These are phyloP conservation scores for Neomonachus schauinslandi DNA, from an alignment of 2,113 vertebrate genomes.

Conservation along the genomic window DNA sequence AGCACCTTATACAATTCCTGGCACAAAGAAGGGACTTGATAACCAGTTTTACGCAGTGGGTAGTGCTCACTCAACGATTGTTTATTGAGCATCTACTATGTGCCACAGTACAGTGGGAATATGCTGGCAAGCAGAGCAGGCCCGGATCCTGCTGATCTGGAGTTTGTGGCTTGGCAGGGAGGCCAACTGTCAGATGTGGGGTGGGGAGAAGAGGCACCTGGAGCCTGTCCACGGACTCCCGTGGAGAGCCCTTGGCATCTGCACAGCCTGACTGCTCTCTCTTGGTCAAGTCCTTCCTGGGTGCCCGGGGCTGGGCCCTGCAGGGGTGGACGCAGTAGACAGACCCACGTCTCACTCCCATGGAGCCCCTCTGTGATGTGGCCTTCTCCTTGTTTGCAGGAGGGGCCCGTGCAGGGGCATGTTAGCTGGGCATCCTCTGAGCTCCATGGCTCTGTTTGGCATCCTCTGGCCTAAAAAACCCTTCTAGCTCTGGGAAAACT, in stretches of 20 bases:
- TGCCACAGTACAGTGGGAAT: not conserved
- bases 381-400: not conserved
- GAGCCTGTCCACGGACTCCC: accelerated
- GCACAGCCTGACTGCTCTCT: not conserved
- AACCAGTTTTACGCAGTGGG: not conserved
- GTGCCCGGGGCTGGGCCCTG: not conserved
- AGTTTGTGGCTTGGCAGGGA: not conserved
- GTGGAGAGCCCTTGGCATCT: not conserved
- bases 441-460: not conserved
- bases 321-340: not conserved
- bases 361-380: not conserved
- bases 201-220: not conserved
- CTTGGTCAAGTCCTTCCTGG: too few species aligned
- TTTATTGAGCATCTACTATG: not conserved
- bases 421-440: not conserved
- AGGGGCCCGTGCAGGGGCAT: not conserved
- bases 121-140: not conserved
- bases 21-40: not conserved
- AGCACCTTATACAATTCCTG: not conserved
- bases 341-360: not conserved
- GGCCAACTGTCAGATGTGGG: too few species aligned
- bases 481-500: not conserved
- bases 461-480: not conserved
- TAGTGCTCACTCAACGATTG: not conserved
- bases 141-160: not conserved